Base-by-base conservation (phyloP, 1,140 invertebrate genomes). In the Ceratina japonica region DNA sequence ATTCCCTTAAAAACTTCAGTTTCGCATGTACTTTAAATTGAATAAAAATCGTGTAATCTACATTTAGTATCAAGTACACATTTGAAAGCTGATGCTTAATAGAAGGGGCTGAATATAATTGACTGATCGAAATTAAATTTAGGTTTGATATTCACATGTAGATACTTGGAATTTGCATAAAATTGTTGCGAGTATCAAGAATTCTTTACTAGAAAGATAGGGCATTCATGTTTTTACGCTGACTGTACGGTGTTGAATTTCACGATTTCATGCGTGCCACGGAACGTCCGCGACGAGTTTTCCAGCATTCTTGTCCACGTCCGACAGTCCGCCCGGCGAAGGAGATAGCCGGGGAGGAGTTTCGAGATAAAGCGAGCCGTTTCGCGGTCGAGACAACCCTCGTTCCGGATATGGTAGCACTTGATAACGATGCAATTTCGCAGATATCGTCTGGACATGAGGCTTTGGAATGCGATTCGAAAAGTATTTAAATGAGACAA, bases 361-460 rank as follows among this genome's bases (percentile, higher is more conserved):
- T 61, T 22, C 64, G 31, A 5, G 64, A 59, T 70, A 52, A 70
- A 76, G n/a, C 65, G 75, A 61, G 24, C 44, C 31, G 66, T 70
- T 37, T 61, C 65, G 66, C 24, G 66, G 56, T 22, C 8, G 2
- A 62, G 59, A 56, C 51, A 69, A 61, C 20, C 16, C 62, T 37
- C 54, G 31, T 75, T 37, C 62, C 22, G 12, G 58, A n/a, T 31
- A 51, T 75, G 69, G 63, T 65, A 64, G 61, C 27, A 75, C 22
- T 75, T 49, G 78, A 84, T 73, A 82, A 69, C 59, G 71, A 84
- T 16, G 71, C 66, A 83, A 88, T 86, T 75, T 58, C 20, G 37
- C 22, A 44, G 63, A 24, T 51, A 79, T 76, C 71, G 77, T 74
- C 64, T 61, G 37, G 27, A 72, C 49, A 79, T 75, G 77, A 81